Evolutionary conservation across 1,140 invertebrate species (phyloP).

Genomic region (Pentalonia nigronervosa): DNA sequence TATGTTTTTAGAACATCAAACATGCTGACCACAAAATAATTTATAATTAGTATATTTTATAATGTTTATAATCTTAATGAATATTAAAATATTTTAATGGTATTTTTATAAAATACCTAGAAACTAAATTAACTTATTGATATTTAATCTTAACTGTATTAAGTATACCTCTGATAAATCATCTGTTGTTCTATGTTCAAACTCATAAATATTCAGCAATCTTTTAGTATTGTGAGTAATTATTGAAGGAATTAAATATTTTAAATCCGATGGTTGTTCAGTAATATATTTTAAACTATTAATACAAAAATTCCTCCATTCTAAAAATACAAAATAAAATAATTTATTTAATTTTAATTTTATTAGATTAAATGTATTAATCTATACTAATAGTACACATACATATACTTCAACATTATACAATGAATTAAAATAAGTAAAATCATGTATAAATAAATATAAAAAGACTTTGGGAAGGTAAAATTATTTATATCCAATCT

Average conservation of each 20-base stretch:
- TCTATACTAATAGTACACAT: not conserved
- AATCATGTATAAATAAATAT: too few species aligned
- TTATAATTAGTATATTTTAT: not conserved
- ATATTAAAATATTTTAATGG: not conserved
- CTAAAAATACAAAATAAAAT: constrained; percentile 61
- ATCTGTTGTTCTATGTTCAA: not conserved
- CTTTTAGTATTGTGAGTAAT: constrained; percentile 64
- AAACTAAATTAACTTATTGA: not conserved
- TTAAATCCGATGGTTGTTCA: constrained; percentile 65
- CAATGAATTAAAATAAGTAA: not conserved
- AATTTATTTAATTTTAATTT: not conserved
- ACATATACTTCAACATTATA: not conserved
- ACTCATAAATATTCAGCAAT: constrained; percentile 36
- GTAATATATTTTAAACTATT: constrained; percentile 66
- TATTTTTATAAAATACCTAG: not conserved
- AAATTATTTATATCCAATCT: not conserved
- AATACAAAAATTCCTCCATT: constrained; percentile 66
- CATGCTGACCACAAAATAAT: not conserved
- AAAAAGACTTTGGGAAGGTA: too few species aligned
- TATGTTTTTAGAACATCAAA: too few species aligned
- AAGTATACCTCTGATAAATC: not conserved
- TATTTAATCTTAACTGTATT: not conserved
- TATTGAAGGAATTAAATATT: constrained; percentile 67
- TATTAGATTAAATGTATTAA: not conserved
- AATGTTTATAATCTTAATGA: not conserved